Base-by-base conservation (phyloP, 1,140 invertebrate species). In the Aethina tumida region DNA sequence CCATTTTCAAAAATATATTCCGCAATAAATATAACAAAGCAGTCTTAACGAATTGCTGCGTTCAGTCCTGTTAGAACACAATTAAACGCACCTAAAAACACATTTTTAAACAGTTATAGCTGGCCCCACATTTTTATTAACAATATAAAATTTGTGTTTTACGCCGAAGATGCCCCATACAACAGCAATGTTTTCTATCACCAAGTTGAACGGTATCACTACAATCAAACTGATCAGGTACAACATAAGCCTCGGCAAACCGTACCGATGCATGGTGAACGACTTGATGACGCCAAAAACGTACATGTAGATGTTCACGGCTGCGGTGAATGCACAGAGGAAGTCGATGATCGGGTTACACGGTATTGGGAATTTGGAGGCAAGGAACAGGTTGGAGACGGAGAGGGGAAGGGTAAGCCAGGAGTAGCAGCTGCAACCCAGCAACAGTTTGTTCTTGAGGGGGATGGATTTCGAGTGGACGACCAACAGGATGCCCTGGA, bases 231-330 rank as follows among this genome's bases (percentile, higher is more conserved):
- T 86, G 34, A 79, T 66, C 25, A 94, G 75, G 57, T 86, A 89
- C 6, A 92, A 60, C 18, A 81, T 52, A 60, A 91, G 92, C 57
- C 79, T 77, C 4, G 80, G 48, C 29, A 84, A 53, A 4, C 92
- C 91, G 53, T 90, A 82, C 49, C 90, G 75, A 53, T 88, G 81
- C 0, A 94, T 64, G 6, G 84, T 87, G 57, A 97, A 96, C 18
- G 92, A 96, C 60, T 95, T 95, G 16, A 95, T 75, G 0, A 95
- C 90, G 42, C 93, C 93, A 66, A 96, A 95, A 25, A 96, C 75
- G 58, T 94, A 97, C 81, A 97, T 92, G 60, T 95, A 97, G 50
- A 95, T 81, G 62, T 91, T 93, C 3, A 93, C 84, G 26, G 80
- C 90, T 31, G 81, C 88, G 43, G 90, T 85, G 55, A 95, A 95